Evolutionary conservation across 2,888 invertebrate species (phyloP), one percentile per base, ranked within the genome.

Genomic region (Alitta virens): DNA sequence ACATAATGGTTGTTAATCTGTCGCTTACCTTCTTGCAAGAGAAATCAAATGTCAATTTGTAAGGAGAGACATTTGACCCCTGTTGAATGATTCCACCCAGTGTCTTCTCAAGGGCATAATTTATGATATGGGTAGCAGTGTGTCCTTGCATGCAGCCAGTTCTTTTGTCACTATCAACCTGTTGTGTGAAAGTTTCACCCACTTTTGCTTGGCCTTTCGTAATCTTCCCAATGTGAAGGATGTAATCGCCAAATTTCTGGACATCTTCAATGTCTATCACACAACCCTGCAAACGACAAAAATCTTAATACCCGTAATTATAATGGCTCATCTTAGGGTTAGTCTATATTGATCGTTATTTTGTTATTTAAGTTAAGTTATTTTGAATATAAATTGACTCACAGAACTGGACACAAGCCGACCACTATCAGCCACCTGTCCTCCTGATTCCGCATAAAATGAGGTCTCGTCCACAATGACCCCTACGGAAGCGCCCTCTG

Each of bases 361-460:
- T n/a, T n/a, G n/a, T n/a, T n/a, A n/a, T n/a, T n/a, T n/a, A n/a
- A n/a, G n/a, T n/a, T n/a, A n/a, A n/a, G n/a, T n/a, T n/a, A n/a
- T n/a, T n/a, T n/a, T n/a, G n/a, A n/a, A n/a, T n/a, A n/a, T n/a
- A n/a, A n/a, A n/a, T n/a, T n/a, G 3, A 49, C 49, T 18, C 16
- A 52, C 52, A 18, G n/a, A 16, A 24, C 23, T 21, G 12, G 72
- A 71, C 9, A 60, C 68, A 1, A 80, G 66, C 7, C 63, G 24
- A 24, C 99, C 99, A 77, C 91, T 91, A 81, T 99, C 99, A 79
- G 88, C 94, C 72, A 92, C 93, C 84, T 99, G 99, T 16, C 99
- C 99, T 66, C 99, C 99, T 82, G 94, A 92, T 83, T 98, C 98
- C 0, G 98, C 94, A 83, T 99, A 99, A 82, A 99, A 99, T 79